Evolutionary conservation across 1,140 invertebrate species (phyloP).

Genomic region (Drosophila subpulchrella): DNA sequence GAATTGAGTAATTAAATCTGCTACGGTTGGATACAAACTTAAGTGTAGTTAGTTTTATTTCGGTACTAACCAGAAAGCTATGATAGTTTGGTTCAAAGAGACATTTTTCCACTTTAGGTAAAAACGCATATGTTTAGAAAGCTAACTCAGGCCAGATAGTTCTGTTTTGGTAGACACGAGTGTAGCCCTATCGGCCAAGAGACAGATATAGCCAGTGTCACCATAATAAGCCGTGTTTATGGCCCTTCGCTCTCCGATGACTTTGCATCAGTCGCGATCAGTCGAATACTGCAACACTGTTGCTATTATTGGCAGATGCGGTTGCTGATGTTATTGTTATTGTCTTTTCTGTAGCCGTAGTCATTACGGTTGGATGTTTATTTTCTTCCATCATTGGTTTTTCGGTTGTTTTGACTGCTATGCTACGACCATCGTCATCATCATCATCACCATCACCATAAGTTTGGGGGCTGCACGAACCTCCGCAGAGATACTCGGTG

Average conservation of each 20-base stretch:
- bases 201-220: conserved; percentile 28
- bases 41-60: not conserved
- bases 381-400: conserved; percentile 56
- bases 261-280: conserved; percentile 24
- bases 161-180: conserved; percentile 14
- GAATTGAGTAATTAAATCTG: not conserved
- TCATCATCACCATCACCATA: conserved; percentile 51
- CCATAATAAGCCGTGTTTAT: conserved; percentile 46
- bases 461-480: conserved; percentile 58
- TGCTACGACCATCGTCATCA: conserved; percentile 49
- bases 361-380: conserved; percentile 54
- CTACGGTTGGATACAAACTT: not conserved
- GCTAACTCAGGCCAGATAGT: not conserved
- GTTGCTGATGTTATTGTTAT: conserved; percentile 41
- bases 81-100: too few species aligned
- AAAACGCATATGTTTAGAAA: not conserved
- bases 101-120: not conserved
- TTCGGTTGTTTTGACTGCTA: conserved; percentile 48
- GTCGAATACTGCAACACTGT: conserved; percentile 48
- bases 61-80: too few species aligned
- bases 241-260: conserved; percentile 15
- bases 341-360: conserved; percentile 22
- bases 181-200: conserved; percentile 32
- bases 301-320: conserved; percentile 30
- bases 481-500: conserved; percentile 21